Percentiles rank a stretch among this genome's conserved stretches.
Evolutionary conservation across 2,888 invertebrate species (phyloP).

Genomic region (Scelioninae gen. 2): DNA sequence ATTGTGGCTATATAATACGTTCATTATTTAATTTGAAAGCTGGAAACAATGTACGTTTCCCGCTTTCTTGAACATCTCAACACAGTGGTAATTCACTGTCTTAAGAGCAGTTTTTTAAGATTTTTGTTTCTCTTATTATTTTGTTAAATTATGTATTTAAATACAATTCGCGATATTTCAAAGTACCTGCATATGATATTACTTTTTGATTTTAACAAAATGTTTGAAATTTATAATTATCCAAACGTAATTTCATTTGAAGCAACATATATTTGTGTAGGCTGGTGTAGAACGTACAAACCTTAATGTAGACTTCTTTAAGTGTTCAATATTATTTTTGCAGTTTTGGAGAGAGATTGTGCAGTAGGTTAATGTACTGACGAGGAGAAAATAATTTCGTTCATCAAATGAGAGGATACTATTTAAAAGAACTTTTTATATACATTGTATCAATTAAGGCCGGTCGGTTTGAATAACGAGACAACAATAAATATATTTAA

Average conservation of each 20-base stretch:
- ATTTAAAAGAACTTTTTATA: neutral
- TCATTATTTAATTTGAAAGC: conserved; percentile 9
- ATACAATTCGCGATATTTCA: conserved; percentile 17
- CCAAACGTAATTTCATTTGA: neutral
- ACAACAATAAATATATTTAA: too few species aligned
- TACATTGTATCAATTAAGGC: too few species aligned
- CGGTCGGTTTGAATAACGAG: too few species aligned
- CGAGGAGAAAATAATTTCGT: conserved; percentile 21
- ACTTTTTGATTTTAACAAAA: conserved; percentile 9
- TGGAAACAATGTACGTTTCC: neutral
- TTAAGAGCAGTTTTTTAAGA: conserved; percentile 4
- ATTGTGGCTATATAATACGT: neutral
- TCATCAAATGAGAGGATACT: conserved; percentile 34
- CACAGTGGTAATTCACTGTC: conserved; percentile 8
- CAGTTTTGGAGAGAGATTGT: conserved; percentile 14
- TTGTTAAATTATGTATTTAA: conserved; percentile 2
- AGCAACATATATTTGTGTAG: conserved; percentile 25
- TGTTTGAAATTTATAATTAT: neutral
- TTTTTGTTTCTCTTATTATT: neutral
- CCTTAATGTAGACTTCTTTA: conserved; percentile 4
- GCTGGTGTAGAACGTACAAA: conserved; percentile 19
- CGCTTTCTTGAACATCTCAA: neutral
- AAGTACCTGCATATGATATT: conserved; percentile 34
- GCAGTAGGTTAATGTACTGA: conserved; percentile 17
- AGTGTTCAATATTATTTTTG: conserved; percentile 10